Evolutionary conservation across 2,797 vertebrate genomes (phyloP).

Genomic region (Pipistrellus nathusii): DNA sequence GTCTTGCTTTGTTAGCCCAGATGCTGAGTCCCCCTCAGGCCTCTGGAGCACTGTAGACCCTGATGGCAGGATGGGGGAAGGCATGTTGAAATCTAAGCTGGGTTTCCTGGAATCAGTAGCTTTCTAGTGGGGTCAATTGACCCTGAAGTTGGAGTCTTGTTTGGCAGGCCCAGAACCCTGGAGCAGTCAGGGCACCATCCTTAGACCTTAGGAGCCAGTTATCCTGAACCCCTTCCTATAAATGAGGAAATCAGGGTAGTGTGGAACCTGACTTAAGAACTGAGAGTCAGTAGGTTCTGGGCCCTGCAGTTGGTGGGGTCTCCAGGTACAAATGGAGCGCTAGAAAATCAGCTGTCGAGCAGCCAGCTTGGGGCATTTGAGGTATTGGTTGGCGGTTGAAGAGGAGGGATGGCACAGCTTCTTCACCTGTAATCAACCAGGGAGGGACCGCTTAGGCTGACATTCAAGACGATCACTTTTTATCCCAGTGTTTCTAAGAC

Average conservation of each 20-base stretch:
- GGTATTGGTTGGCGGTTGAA: background rate
- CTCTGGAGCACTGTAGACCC: background rate
- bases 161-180: background rate
- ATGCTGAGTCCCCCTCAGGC: background rate
- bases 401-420: background rate
- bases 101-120: background rate
- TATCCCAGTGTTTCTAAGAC: background rate
- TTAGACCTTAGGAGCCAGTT: background rate
- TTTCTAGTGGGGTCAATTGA: background rate
- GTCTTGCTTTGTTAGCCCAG: background rate
- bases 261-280: background rate
- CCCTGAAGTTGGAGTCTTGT: background rate
- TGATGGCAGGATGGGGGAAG: fast-evolving
- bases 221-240: background rate
- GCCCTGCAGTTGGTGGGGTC: background rate
- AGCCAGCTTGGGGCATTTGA: background rate
- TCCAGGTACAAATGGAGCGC: background rate
- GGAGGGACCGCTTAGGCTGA: background rate
- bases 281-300: background rate
- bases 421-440: background rate
- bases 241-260: background rate
- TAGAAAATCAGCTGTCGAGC: background rate
- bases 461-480: fast-evolving
- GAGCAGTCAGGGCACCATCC: background rate
- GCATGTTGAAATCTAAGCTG: background rate